Evolutionary conservation across 2,888 invertebrate genomes (phyloP), one percentile per base, ranked within the genome.

Genomic region (Trichacis sp.): DNA sequence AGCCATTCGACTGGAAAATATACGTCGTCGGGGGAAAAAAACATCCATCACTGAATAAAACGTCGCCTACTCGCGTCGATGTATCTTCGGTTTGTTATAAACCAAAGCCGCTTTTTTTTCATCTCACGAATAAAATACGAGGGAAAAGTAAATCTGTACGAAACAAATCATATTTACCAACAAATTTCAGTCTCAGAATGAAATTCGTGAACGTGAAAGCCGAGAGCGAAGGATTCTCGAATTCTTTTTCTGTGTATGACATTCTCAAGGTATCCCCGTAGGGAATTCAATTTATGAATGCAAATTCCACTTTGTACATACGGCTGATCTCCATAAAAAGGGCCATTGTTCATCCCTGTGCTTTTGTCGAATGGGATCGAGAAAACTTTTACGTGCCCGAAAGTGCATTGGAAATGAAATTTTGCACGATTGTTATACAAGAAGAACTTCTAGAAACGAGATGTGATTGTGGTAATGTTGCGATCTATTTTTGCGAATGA

Each of bases 231-330:
- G 33, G n/a, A 42, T 15, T 18, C 42, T 18, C 3, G 15, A 11
- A 42, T 18, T 24, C 6, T 42, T 42, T 42, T 42, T 18, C 14
- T 18, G 17, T n/a, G 18, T n/a, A 42, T 42, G 42, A 42, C 4
- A 42, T 15, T 38, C 14, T 12, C 42, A 42, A 18, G 42, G n/a
- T 45, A 45, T 20, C 45, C 20, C 12, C 19, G 20, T 18, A 45
- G 45, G 14, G 14, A 20, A 20, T 15, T 45, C 45, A 45, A 18
- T 45, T 45, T 45, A 45, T 18, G 45, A 8, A 45, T 20, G 45
- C 45, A 12, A 45, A 18, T 18, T 20, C 12, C 19, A 3, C 3
- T 3, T 9, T 5, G 9, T 12, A 45, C 20, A 3, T 5, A 45
- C 45, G n/a, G 9, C 20, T 45, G 2, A 45, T 18, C 40, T 40